Conservation (phyloP, 2,113 vertebrate genomes). For the Narcine bancroftii region DNA sequence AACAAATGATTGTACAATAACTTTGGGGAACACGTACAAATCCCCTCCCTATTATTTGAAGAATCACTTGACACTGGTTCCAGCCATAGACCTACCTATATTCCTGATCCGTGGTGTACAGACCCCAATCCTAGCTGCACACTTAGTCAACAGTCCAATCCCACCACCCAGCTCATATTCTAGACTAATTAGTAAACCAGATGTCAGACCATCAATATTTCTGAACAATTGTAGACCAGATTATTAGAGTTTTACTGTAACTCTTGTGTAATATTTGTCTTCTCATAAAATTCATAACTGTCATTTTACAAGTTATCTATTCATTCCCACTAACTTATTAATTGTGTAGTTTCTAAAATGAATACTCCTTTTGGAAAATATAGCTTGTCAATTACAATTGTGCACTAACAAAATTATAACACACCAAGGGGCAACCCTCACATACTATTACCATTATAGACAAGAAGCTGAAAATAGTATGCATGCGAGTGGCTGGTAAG, state of each 20-base stretch:
- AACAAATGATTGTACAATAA: not conserved
- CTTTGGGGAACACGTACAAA: not conserved
- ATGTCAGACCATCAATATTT: too few species aligned
- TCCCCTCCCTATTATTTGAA: not conserved
- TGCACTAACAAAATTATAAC: constrained; percentile 28
- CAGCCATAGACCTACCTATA: too few species aligned
- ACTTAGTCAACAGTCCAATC: too few species aligned
- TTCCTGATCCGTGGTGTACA: too few species aligned
- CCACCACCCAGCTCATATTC: too few species aligned
- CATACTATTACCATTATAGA: not conserved
- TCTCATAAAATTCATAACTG: not conserved
- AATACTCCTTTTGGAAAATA: not conserved
- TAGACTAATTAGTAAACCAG: too few species aligned
- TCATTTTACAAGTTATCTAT: not conserved
- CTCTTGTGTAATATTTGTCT: not conserved
- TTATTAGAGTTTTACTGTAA: not conserved
- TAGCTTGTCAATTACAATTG: not conserved
- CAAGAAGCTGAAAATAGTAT: not conserved
- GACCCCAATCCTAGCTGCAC: too few species aligned
- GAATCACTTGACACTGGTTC: too few species aligned
- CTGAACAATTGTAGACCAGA: too few species aligned
- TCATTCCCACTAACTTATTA: not conserved
- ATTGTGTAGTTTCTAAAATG: not conserved
- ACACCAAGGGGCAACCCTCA: not conserved
- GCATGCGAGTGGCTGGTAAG: not conserved